Conservation (phyloP, 2,888 invertebrate genomes). For the Odiellus spinosus region DNA sequence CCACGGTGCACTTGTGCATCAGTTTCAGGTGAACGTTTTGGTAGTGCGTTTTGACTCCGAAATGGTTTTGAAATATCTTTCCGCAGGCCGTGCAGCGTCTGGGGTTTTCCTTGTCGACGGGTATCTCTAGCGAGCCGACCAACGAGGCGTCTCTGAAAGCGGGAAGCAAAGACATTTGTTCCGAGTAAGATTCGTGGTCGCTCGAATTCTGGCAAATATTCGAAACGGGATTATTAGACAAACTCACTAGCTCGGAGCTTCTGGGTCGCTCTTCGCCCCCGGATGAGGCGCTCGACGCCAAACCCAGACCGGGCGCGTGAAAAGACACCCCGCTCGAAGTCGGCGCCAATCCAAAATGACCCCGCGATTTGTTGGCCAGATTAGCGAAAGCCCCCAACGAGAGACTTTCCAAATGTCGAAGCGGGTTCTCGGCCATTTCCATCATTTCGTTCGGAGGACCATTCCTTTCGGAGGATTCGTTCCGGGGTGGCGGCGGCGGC, state of each 20-base stretch:
- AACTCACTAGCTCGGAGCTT: conserved; percentile 22
- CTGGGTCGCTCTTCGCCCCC: conserved; percentile 39
- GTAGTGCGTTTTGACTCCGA: conserved; percentile 84
- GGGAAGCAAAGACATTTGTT: conserved; percentile 23
- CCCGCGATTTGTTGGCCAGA: conserved; percentile 8
- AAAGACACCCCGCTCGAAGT: conserved; percentile 17
- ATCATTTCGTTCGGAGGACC: too few species aligned
- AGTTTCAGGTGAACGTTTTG: conserved; percentile 88
- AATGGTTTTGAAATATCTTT: conserved; percentile 82
- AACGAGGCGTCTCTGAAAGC: conserved; percentile 22
- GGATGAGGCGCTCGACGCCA: conserved; percentile 26
- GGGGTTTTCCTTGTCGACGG: conserved; percentile 81
- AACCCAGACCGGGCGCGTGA: conserved; percentile 30
- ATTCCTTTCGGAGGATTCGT: conserved; percentile 5
- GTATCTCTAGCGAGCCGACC: conserved; percentile 45
- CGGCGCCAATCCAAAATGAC: conserved; percentile 4
- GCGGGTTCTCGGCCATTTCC: conserved; percentile 45
- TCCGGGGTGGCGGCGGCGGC: neutral
- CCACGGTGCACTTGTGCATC: conserved; percentile 86
- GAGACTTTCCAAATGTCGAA: conserved; percentile 59
- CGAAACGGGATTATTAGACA: conserved; percentile 30
- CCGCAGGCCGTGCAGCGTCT: conserved; percentile 79
- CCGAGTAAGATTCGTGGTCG: conserved; percentile 29
- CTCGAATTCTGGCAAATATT: conserved; percentile 23
- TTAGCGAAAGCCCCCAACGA: conserved; percentile 42